Percentiles rank a stretch among this genome's conserved stretches.
These are phyloP conservation scores for Aporrectodea caliginosa DNA, from an alignment of 1,140 invertebrate genomes.

Conservation along the genomic window DNA sequence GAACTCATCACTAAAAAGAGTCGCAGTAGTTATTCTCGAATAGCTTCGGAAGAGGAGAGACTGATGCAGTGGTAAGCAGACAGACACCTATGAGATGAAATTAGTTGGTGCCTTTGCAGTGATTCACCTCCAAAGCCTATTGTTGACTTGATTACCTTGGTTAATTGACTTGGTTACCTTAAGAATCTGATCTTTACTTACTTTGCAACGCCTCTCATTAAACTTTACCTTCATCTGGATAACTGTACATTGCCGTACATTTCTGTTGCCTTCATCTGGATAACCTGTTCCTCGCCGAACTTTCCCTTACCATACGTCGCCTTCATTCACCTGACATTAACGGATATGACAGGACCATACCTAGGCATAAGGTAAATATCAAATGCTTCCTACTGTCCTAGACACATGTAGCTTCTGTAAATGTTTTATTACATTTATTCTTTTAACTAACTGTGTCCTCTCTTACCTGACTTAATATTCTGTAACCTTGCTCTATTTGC, in stretches of 20 bases:
- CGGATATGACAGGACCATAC: too few relatives aligned
- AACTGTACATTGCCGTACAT: background rate
- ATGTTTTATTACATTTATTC: too few relatives aligned
- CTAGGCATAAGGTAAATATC: too few relatives aligned
- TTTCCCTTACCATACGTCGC: too few relatives aligned
- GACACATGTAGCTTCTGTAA: too few relatives aligned
- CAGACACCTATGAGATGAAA: background rate
- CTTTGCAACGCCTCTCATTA: background rate
- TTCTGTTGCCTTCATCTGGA: too few relatives aligned
- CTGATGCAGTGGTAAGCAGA: slow-evolving; percentile 73
- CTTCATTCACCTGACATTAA: too few relatives aligned
- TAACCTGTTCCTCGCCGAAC: too few relatives aligned
- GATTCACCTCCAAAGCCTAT: slow-evolving; percentile 5
- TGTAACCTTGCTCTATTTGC: background rate
- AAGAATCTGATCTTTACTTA: background rate
- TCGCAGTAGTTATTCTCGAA: slow-evolving; percentile 61
- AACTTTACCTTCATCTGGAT: background rate
- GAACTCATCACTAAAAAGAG: slow-evolving; percentile 72
- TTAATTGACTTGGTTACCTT: background rate
- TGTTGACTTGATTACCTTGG: background rate
- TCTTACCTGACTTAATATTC: background rate
- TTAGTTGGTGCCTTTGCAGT: background rate
- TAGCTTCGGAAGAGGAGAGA: slow-evolving; percentile 64
- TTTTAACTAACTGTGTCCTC: background rate
- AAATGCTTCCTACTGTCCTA: too few relatives aligned